Evolutionary conservation across 92 coral and sea anemone genomes (phyloP).

Genomic region (Phenganax stokvisi): DNA sequence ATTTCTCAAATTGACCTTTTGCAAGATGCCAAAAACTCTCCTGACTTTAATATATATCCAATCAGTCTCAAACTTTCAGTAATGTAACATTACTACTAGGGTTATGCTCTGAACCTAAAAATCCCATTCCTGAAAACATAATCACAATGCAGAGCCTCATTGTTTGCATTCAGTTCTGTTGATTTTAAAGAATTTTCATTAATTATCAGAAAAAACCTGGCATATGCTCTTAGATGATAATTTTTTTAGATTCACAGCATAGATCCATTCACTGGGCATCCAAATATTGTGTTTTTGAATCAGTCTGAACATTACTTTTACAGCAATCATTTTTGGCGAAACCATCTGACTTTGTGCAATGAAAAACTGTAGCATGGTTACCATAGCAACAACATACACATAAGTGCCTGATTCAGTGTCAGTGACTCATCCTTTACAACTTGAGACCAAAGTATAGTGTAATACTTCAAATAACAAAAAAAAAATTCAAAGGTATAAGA

Average conservation of each 20-base stretch:
- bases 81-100: not conserved
- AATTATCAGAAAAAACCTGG: not conserved
- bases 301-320: not conserved
- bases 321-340: not conserved
- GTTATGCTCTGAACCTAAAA: conserved; percentile 9
- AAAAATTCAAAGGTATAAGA: too few species aligned
- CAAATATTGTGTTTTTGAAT: not conserved
- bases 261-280: not conserved
- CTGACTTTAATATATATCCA: conserved; percentile 2
- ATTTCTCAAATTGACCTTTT: not conserved
- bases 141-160: not conserved
- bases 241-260: conserved; percentile 13
- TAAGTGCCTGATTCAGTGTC: too few species aligned
- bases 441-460: too few species aligned
- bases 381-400: too few species aligned
- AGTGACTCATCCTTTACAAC: too few species aligned
- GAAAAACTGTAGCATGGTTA: too few species aligned
- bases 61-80: conserved; percentile 9
- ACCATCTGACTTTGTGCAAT: too few species aligned
- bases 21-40: conserved; percentile 14
- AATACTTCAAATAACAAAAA: too few species aligned
- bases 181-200: too few species aligned
- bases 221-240: not conserved
- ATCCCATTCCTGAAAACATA: not conserved
- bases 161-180: too few species aligned